Conservation (phyloP, 2,113 vertebrate species). For the Barnardius zonarius region DNA sequence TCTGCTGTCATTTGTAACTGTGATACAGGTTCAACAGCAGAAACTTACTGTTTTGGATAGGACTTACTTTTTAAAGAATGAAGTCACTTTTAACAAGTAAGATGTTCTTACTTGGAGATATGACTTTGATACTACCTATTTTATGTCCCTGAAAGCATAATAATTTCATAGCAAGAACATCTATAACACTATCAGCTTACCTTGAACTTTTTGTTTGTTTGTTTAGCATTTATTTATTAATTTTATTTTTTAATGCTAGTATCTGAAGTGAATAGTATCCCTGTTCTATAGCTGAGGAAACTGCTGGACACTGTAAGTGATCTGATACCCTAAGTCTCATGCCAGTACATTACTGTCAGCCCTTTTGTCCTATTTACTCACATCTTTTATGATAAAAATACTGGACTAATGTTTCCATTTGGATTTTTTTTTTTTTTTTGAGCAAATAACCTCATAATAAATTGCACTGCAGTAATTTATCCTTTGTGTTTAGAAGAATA, state of each 20-base stretch:
- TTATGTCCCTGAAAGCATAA: background rate
- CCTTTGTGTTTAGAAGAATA: background rate
- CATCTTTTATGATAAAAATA: background rate
- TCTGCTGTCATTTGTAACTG: background rate
- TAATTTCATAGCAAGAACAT: background rate
- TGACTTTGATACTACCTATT: background rate
- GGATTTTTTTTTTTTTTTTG: background rate
- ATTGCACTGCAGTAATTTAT: background rate
- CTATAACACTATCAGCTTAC: background rate
- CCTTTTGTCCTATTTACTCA: background rate
- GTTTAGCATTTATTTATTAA: background rate
- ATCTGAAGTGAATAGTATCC: background rate
- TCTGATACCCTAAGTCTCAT: background rate
- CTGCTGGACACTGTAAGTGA: background rate
- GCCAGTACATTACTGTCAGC: background rate
- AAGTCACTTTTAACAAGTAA: background rate
- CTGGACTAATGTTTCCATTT: background rate
- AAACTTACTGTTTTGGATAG: background rate
- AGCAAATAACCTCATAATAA: background rate
- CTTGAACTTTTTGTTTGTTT: background rate
- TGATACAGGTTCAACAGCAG: background rate
- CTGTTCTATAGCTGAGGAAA: background rate
- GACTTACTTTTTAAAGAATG: background rate
- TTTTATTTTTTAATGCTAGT: background rate
- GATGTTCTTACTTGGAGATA: background rate